Conservation (phyloP, 2,113 vertebrate species). For the Aptenodytes patagonicus region DNA sequence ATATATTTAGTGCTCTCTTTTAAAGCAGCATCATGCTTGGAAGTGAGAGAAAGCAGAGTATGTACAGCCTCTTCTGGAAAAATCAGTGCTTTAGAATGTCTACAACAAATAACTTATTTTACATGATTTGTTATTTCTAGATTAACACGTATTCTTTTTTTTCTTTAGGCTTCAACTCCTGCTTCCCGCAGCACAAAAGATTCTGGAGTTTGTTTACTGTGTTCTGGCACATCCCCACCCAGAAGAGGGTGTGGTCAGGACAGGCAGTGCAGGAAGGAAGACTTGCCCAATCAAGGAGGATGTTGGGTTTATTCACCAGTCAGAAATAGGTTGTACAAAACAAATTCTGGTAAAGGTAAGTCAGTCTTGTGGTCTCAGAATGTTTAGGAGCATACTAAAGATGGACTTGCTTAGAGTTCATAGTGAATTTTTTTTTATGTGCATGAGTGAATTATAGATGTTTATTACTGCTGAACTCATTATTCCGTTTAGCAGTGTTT, state of each 20-base stretch:
- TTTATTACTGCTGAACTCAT: neutral
- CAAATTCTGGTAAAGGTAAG: slow-evolving; percentile 64
- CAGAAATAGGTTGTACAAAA: slow-evolving; percentile 22
- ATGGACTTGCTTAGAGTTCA: neutral
- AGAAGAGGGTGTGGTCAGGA: slow-evolving; percentile 13
- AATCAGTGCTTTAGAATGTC: neutral
- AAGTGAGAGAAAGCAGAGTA: neutral
- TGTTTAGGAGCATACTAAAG: neutral
- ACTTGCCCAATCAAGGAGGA: slow-evolving; percentile 39
- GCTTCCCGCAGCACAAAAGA: slow-evolving; percentile 84
- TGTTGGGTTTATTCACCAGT: slow-evolving; percentile 78
- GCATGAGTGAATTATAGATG: neutral
- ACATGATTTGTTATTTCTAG: neutral
- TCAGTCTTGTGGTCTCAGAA: neutral
- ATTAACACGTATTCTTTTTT: neutral
- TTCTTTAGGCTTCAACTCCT: slow-evolving; percentile 76
- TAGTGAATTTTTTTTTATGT: neutral
- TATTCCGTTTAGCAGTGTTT: neutral
- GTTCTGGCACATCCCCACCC: slow-evolving; percentile 64
- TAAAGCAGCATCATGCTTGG: neutral
- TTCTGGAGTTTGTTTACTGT: slow-evolving; percentile 82
- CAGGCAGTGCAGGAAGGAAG: slow-evolving; percentile 27
- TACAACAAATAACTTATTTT: neutral
- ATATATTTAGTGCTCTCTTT: neutral
- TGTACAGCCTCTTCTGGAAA: neutral